Evolutionary conservation across 2,797 vertebrate species (phyloP), one percentile per base, ranked within the genome.

Genomic region (Merluccius polli): DNA sequence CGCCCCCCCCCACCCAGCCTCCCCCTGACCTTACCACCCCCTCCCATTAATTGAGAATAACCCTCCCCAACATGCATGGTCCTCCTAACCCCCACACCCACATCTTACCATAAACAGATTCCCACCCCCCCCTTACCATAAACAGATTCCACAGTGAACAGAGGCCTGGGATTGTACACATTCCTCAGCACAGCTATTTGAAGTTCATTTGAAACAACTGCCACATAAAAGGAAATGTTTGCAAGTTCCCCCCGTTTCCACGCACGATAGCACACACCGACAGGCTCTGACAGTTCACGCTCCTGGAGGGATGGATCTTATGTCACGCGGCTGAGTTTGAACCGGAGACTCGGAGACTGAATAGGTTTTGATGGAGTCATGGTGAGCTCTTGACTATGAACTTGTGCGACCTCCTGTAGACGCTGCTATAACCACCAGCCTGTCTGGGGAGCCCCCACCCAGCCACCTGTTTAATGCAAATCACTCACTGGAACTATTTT

Each of bases 191-290:
- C 33, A 85, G 84, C 89, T 89, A 87, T 92, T 88, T 89, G 86
- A 88, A 83, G 89, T 90, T 88, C 83, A 77, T 86, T 92, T 93
- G 88, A 93, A 93, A 95, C 92, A 93, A 90, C 79, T 84, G 83
- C 81, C 89, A 89, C 93, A 84, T 92, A 95, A 94, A 95, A 94
- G 93, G 93, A 94, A 92, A 93, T 92, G 93, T 90, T 92, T 93
- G 89, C 86, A 80, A 85, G 79, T 74, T 76, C 59, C 59, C 59
- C n/a, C 59, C 24, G 52, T 59, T n/a, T 10, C 78, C 68, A 82
- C 79, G 79, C 68, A 83, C 79, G 80, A 77, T 48, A 70, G n/a
- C 59, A 27, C 59, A 4, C 59, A 13, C n/a, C 59, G 59, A 65
- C 9, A 4, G n/a, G 59, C n/a, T 27, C 21, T 27, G 59, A 65